Conservation (phyloP, 2,113 vertebrate species). For the Tonatia bakeri region DNA sequence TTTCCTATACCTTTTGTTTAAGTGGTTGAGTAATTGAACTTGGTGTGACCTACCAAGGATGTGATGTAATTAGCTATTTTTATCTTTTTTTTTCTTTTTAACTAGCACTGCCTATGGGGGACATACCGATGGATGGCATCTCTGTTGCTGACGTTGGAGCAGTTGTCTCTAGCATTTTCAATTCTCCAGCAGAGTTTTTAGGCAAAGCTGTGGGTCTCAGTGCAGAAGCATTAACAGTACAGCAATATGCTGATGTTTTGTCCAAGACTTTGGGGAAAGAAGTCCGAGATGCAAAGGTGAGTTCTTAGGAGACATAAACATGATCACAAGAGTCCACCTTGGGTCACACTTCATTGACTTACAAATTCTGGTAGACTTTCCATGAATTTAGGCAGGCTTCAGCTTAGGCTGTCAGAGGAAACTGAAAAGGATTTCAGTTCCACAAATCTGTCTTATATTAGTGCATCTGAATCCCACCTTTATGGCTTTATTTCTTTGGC, state of each 20-base stretch:
- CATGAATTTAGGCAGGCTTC: background rate
- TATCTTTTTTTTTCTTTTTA: background rate
- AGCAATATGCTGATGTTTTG: conserved; percentile 58
- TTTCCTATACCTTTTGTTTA: background rate
- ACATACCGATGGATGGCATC: conserved; percentile 59
- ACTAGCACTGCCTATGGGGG: conserved; percentile 62
- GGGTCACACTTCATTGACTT: background rate
- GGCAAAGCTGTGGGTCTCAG: conserved; percentile 65
- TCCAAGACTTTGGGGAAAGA: conserved; percentile 58
- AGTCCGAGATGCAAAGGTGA: conserved; percentile 62
- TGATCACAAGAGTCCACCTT: background rate
- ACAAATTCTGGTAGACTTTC: background rate
- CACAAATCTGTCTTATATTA: background rate
- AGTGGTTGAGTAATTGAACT: background rate
- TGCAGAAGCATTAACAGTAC: conserved; percentile 42
- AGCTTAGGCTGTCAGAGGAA: background rate
- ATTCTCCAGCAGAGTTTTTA: conserved; percentile 48
- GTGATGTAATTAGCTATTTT: background rate
- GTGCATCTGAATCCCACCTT: background rate
- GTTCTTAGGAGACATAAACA: background rate
- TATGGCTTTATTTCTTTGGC: background rate
- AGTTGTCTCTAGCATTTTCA: conserved; percentile 32
- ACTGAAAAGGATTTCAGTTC: background rate
- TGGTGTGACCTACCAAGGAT: background rate
- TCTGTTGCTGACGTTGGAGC: conserved; percentile 46